phyloP scores from a whole-genome alignment of 92 coral and sea anemone genomes.

The Meandrina meandrites region DNA sequence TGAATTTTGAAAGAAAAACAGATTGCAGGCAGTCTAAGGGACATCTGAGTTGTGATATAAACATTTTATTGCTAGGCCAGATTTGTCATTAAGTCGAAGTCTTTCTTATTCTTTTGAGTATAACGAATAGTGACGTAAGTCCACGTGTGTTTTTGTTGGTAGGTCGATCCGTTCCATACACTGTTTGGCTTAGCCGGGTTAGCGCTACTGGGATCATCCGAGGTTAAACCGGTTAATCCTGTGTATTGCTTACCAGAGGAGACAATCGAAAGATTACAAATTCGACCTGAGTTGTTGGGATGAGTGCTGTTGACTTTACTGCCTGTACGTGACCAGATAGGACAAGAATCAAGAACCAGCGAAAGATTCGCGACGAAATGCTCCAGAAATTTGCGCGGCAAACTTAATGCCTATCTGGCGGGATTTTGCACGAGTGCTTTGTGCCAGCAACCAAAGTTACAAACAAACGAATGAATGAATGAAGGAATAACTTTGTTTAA shows the following conservation, averaged over 20 bases:
- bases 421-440: too few relatives aligned
- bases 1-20: too few relatives aligned
- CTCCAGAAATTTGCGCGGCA: not conserved
- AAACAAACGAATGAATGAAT: not conserved
- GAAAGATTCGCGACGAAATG: not conserved
- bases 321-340: not conserved
- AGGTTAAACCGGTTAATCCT: conserved; percentile 90
- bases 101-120: not conserved
- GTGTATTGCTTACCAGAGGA: conserved; percentile 95
- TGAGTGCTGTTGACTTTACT: not conserved
- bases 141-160: not conserved
- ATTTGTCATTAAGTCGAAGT: not conserved
- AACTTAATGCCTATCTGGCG: too few relatives aligned
- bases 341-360: not conserved
- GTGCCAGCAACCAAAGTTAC: too few relatives aligned
- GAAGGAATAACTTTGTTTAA: not conserved
- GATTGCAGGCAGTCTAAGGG: too few relatives aligned
- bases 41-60: not conserved
- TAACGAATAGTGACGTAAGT: not conserved
- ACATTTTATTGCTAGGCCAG: not conserved
- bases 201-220: conserved; percentile 81
- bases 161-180: conserved; percentile 99
- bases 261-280: conserved; percentile 64
- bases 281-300: conserved; percentile 77
- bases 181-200: conserved; percentile 95